Conservation (phyloP, 2,888 invertebrate genomes). For the Capitulum mitella region DNA sequence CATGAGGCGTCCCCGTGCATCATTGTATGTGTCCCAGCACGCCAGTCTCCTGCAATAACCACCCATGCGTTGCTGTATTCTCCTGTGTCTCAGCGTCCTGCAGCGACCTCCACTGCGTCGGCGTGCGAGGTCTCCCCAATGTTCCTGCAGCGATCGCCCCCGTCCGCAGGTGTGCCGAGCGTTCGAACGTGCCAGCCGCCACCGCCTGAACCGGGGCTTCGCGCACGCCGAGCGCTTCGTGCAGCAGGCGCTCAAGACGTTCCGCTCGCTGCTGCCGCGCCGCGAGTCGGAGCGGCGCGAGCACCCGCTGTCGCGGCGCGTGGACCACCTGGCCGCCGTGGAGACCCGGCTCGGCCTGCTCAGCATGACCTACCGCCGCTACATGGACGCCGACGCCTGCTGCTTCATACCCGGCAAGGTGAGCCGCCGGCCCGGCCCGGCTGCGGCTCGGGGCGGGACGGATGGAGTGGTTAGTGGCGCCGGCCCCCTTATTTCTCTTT, state of each 20-base stretch:
- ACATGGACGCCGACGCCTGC: conserved; percentile 71
- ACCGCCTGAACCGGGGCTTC: conserved; percentile 70
- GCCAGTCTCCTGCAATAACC: too few relatives aligned
- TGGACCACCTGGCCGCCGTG: conserved; percentile 78
- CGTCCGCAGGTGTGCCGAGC: conserved; percentile 34
- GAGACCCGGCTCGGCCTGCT: conserved; percentile 87
- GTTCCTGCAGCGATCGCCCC: too few relatives aligned
- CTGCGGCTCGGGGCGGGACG: too few relatives aligned
- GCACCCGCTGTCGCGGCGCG: conserved; percentile 78
- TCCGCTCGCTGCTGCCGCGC: conserved; percentile 61
- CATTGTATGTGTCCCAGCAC: too few relatives aligned
- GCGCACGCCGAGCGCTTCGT: conserved; percentile 66
- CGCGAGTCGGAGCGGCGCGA: conserved; percentile 80
- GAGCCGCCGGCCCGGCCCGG: background rate
- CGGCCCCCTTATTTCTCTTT: background rate
- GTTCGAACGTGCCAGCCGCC: conserved; percentile 64
- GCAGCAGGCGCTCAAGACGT: conserved; percentile 63
- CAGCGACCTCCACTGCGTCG: too few relatives aligned
- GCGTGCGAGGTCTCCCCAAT: too few relatives aligned
- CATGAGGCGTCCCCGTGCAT: too few relatives aligned
- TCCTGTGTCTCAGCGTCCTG: too few relatives aligned
- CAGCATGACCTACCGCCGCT: conserved; percentile 85
- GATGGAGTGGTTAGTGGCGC: too few relatives aligned
- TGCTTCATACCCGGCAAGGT: conserved; percentile 78
- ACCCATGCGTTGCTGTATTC: too few relatives aligned